Evolutionary conservation across 1,140 invertebrate species (phyloP), one percentile per base, ranked within the genome.

Genomic region (Pseudomyrmex dendroicus): DNA sequence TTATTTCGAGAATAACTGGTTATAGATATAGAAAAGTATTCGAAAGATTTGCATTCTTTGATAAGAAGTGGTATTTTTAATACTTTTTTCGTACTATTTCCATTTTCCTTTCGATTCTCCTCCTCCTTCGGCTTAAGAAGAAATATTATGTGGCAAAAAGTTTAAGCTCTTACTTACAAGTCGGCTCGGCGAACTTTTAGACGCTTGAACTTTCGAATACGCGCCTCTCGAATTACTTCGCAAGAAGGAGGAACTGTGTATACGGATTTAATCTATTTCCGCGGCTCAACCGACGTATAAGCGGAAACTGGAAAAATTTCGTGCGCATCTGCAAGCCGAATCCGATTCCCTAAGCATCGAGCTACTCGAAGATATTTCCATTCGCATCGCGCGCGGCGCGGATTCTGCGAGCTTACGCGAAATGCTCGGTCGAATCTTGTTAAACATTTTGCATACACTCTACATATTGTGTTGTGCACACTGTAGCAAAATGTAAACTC

Each of bases 201-300:
- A 72, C 54, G 76, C 85, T 86, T 68, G 46, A 86, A 86, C 85
- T 86, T 86, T 72, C 66, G 64, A 82, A 87, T 74, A 63, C 59
- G 82, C 64, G 82, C 64, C 73, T 66, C 57, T 80, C 68, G 82
- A 84, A 87, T 87, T 84, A 86, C 74, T 61, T 61, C 44, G 54
- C 7, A 44, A 35, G 44, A 62, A 15, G 15, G 50, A 10, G 50
- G 9, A 52, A 48, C n/a, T 73, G 52, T 64, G 78, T 86, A 73
- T 62, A 86, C 67, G 80, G 70, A 84, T 84, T 86, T 86, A 86
- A 86, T 86, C 54, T 80, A 86, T 48, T 76, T 67, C 63, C 22
- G 9, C 20, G 54, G 44, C 8, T 52, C 20, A 46, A 35, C 20
- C 44, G n/a, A 35, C 73, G 56, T 44, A 17, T 64, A 10, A 50